Percentiles rank a stretch among this genome's conserved stretches.
phyloP scores from a whole-genome alignment of 2,113 vertebrate species.

The mouse (Mus musculus) region DNA sequence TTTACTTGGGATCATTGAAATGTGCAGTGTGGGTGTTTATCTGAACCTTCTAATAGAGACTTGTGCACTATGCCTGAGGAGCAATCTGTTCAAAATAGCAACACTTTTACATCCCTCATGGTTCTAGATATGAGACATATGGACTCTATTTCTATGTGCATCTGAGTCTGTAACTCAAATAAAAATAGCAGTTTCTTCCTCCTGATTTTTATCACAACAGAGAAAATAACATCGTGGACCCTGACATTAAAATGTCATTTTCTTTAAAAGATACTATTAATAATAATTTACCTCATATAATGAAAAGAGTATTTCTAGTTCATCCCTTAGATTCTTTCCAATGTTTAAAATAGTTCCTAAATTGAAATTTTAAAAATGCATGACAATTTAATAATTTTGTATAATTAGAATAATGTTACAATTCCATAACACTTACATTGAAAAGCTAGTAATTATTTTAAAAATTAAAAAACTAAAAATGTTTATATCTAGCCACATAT shows the following conservation, averaged over 20 bases:
- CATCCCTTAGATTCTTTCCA: not conserved
- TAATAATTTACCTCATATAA: constrained; percentile 15
- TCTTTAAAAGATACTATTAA: not conserved
- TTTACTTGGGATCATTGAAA: constrained; percentile 29
- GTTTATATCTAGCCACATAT: not conserved
- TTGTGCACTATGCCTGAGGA: constrained; percentile 37
- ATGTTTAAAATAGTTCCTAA: not conserved
- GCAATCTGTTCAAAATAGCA: constrained; percentile 69
- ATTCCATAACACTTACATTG: not conserved
- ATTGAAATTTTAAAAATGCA: not conserved
- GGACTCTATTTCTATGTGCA: constrained; percentile 53
- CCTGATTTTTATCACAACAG: not conserved
- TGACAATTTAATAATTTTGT: not conserved
- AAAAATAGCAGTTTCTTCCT: not conserved
- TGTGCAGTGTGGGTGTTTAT: constrained; percentile 20
- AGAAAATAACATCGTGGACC: not conserved
- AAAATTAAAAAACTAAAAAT: not conserved
- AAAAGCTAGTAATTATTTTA: not conserved
- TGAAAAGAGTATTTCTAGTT: not conserved
- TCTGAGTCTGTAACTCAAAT: not conserved
- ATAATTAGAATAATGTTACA: not conserved
- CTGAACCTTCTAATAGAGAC: not conserved
- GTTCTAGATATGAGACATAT: constrained; percentile 32
- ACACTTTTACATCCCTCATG: constrained; percentile 10
- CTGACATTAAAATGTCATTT: not conserved